Percentiles rank a stretch among this genome's conserved stretches.
These are phyloP conservation scores for Asbolus verrucosus DNA, from an alignment of 1,140 invertebrate genomes.

Conservation along the genomic window DNA sequence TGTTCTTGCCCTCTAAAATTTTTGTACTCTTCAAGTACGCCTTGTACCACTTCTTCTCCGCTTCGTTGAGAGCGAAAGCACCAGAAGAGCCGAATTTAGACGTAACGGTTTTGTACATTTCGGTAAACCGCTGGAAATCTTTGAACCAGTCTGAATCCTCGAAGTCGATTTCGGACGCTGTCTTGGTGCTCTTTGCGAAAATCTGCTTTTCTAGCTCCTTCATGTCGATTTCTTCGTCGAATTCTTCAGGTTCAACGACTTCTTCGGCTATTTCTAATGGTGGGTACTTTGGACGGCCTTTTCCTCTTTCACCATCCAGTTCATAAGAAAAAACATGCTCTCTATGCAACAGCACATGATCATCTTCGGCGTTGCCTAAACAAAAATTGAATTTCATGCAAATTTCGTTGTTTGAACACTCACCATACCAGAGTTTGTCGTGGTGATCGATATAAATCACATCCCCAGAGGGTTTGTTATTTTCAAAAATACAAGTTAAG, in stretches of 20 bases:
- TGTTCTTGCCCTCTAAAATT: conserved; percentile 1
- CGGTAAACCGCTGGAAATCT: conserved; percentile 51
- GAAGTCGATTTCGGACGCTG: conserved; percentile 43
- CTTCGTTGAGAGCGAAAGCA: conserved; percentile 15
- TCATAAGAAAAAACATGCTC: conserved; percentile 37
- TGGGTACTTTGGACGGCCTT: neutral
- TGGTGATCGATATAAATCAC: conserved; percentile 56
- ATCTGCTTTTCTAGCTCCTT: conserved; percentile 22
- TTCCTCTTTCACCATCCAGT: conserved; percentile 16
- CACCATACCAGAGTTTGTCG: conserved; percentile 57
- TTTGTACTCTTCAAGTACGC: conserved; percentile 37
- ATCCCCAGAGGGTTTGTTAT: conserved; percentile 57
- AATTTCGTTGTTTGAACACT: too few relatives aligned
- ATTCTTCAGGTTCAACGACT: neutral
- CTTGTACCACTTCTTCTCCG: conserved; percentile 51
- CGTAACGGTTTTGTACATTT: conserved; percentile 46
- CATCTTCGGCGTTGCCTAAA: conserved; percentile 22
- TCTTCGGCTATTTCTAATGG: neutral
- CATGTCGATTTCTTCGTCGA: neutral
- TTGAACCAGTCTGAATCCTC: conserved; percentile 57
- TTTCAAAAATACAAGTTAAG: conserved; percentile 53
- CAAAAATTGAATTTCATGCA: too few relatives aligned
- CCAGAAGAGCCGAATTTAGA: conserved; percentile 42
- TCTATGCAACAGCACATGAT: conserved; percentile 16
- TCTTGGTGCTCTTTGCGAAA: conserved; percentile 37